Conservation (phyloP, 2,113 vertebrate species). For the Pteropus alecto region DNA sequence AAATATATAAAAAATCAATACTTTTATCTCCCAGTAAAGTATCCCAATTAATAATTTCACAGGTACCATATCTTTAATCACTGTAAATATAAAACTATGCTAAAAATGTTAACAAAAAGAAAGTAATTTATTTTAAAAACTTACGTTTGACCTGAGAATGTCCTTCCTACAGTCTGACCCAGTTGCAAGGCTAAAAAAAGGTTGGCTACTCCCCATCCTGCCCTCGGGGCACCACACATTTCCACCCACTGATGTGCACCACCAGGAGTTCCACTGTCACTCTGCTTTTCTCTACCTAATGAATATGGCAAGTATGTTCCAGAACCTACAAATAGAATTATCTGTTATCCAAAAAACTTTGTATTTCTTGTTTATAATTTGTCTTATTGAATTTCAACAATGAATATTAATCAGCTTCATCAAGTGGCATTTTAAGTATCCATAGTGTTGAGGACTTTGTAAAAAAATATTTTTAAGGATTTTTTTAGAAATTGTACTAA, state of each 20-base stretch:
- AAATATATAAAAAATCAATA: not conserved
- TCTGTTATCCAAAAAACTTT: not conserved
- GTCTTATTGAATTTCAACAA: not conserved
- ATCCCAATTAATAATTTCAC: not conserved
- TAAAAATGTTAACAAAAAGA: not conserved
- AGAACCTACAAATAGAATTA: not conserved
- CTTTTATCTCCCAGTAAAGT: not conserved
- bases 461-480: not conserved
- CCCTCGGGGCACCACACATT: rapidly evolving
- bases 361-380: not conserved
- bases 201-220: not conserved
- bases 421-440: not conserved
- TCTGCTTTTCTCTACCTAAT: not conserved
- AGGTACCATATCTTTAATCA: not conserved
- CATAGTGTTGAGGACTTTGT: not conserved
- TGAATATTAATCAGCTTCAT: not conserved
- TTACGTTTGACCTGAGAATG: not conserved
- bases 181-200: not conserved
- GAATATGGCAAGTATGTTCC: not conserved
- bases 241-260: not conserved
- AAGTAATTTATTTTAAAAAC: not conserved
- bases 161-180: not conserved
- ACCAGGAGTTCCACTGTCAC: not conserved
- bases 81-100: not conserved
- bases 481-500: not conserved